phyloP scores from a whole-genome alignment of 2,113 vertebrate genomes.

The Bothrops jararaca region DNA sequence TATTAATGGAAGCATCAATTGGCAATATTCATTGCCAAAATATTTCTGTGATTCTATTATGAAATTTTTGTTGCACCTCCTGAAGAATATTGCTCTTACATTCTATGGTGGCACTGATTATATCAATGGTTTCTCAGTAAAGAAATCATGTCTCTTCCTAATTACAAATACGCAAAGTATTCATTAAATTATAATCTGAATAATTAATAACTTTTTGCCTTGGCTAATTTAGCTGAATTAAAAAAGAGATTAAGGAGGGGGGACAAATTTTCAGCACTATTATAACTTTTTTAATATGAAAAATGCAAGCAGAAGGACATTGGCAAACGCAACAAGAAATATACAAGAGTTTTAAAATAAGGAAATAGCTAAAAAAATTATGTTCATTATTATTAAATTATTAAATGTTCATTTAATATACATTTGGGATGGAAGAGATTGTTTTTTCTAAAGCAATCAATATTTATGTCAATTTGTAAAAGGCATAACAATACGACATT shows the following conservation, averaged over 20 bases:
- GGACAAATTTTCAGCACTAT: not conserved
- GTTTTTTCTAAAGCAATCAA: not conserved
- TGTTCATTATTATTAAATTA: not conserved
- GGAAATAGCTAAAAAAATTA: not conserved
- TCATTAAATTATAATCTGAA: not conserved
- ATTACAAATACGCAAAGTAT: not conserved
- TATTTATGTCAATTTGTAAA: not conserved
- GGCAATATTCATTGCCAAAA: not conserved
- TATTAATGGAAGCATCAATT: not conserved
- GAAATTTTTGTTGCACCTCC: not conserved
- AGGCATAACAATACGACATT: not conserved
- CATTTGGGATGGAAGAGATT: not conserved
- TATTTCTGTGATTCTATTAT: not conserved
- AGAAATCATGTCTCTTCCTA: not conserved
- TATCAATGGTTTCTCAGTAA: not conserved
- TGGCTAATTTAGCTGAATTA: not conserved
- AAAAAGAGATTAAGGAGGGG: not conserved
- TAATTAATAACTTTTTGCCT: not conserved
- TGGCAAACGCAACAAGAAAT: not conserved
- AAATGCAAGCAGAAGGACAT: not conserved
- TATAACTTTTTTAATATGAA: not conserved
- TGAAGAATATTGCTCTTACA: not conserved
- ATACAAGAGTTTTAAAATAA: not conserved
- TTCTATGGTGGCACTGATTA: not conserved
- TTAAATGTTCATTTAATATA: not conserved